Conservation (phyloP, 2,113 vertebrate genomes). For the Silurus asotus region DNA sequence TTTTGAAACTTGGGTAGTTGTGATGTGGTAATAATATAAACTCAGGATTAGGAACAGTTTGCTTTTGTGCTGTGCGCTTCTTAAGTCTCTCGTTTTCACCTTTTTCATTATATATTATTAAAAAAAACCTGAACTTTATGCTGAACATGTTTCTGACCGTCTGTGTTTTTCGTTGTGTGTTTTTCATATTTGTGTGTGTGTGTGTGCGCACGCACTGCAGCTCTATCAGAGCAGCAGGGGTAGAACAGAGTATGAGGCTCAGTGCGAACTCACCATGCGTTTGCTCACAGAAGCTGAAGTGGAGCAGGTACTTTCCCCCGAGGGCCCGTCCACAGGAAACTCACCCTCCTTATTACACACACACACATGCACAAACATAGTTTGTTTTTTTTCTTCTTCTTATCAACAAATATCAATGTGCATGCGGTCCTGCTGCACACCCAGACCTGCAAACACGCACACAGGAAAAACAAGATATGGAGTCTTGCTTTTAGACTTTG, state of each 20-base stretch:
- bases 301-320: slow-evolving; percentile 81
- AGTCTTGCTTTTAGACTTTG: background rate
- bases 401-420: slow-evolving; percentile 26
- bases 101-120: background rate
- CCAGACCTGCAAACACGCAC: slow-evolving; percentile 32
- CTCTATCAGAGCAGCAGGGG: slow-evolving; percentile 85
- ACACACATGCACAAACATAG: slow-evolving; percentile 17
- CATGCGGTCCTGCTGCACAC: slow-evolving; percentile 2
- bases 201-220: slow-evolving; percentile 67
- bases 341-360: slow-evolving; percentile 54
- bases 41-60: too few species aligned
- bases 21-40: background rate
- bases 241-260: slow-evolving; percentile 70
- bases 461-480: background rate
- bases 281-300: slow-evolving; percentile 86
- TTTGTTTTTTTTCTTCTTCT: background rate
- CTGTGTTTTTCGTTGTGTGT: slow-evolving; percentile 36
- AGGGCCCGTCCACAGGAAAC: slow-evolving; percentile 72
- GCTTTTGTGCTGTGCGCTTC: background rate
- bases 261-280: slow-evolving; percentile 72
- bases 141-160: slow-evolving; percentile 20
- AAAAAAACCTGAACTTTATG: background rate
- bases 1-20: background rate
- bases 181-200: background rate
- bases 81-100: background rate